Conservation (phyloP, 2,888 invertebrate genomes). For the Crepidodera aurea region DNA sequence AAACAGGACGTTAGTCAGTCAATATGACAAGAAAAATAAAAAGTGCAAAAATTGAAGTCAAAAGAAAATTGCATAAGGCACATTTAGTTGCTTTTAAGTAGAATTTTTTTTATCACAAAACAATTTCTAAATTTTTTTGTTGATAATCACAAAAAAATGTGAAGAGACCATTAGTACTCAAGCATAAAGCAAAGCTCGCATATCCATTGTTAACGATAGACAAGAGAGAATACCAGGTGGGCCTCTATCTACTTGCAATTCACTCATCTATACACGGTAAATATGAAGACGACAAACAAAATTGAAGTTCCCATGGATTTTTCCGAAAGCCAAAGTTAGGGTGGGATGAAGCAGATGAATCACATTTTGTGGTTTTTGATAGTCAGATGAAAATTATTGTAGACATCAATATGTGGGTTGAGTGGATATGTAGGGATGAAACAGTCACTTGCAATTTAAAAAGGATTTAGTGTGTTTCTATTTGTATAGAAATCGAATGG, state of each 20-base stretch:
- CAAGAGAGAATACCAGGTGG: constrained; percentile 11
- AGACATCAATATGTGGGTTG: background rate
- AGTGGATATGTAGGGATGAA: background rate
- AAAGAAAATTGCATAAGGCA: too few species aligned
- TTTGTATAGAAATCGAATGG: too few species aligned
- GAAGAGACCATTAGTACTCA: background rate
- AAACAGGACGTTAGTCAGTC: too few species aligned
- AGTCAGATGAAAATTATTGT: background rate
- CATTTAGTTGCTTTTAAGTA: too few species aligned
- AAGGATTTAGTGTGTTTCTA: background rate
- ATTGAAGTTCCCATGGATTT: background rate
- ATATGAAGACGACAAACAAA: background rate
- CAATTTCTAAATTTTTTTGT: too few species aligned
- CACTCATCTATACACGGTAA: background rate
- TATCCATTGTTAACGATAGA: constrained; percentile 1
- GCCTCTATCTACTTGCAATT: background rate
- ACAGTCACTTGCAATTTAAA: background rate
- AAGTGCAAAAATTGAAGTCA: too few species aligned
- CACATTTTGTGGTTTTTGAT: background rate
- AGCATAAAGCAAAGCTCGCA: background rate
- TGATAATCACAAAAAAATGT: background rate
- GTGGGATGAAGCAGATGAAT: background rate
- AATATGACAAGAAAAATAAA: too few species aligned
- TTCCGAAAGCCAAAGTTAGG: background rate
- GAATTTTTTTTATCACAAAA: too few species aligned